These are phyloP conservation scores for Platycercus adscitus DNA, from an alignment of 2,113 vertebrate genomes.

Conservation along the genomic window DNA sequence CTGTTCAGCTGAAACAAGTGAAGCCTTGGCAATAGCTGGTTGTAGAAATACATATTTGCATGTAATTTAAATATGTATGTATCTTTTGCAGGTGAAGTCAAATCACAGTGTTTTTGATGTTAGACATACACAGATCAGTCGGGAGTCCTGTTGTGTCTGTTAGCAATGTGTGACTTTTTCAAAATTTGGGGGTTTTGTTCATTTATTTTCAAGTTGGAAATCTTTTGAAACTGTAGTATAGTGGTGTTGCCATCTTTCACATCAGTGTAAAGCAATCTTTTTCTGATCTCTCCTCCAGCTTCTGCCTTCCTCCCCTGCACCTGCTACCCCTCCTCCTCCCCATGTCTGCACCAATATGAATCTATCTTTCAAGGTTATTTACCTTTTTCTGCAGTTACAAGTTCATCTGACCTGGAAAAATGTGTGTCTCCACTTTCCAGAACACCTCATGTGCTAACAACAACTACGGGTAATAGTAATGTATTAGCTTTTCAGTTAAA, in stretches of 20 bases:
- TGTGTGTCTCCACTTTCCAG: background rate
- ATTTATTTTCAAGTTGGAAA: background rate
- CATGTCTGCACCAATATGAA: background rate
- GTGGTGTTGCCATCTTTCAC: background rate
- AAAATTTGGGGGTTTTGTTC: background rate
- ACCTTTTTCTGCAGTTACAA: constrained; percentile 27
- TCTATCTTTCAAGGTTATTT: background rate
- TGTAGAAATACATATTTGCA: background rate
- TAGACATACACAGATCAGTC: background rate
- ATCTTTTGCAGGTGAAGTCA: background rate
- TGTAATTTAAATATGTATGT: background rate
- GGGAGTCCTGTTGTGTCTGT: background rate
- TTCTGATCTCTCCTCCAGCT: background rate
- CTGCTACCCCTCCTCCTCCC: too few relatives aligned
- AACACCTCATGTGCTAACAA: background rate
- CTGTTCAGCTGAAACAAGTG: background rate
- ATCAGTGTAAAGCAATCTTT: background rate
- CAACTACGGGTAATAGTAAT: background rate
- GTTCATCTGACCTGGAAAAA: constrained; percentile 8
- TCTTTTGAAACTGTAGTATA: background rate
- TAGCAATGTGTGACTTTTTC: background rate
- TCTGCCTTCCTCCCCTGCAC: accelerated
- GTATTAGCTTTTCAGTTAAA: background rate
- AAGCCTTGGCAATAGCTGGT: background rate
- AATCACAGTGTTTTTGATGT: background rate